phyloP scores from a whole-genome alignment of 1,140 invertebrate genomes.

The Arctopsyche grandis region DNA sequence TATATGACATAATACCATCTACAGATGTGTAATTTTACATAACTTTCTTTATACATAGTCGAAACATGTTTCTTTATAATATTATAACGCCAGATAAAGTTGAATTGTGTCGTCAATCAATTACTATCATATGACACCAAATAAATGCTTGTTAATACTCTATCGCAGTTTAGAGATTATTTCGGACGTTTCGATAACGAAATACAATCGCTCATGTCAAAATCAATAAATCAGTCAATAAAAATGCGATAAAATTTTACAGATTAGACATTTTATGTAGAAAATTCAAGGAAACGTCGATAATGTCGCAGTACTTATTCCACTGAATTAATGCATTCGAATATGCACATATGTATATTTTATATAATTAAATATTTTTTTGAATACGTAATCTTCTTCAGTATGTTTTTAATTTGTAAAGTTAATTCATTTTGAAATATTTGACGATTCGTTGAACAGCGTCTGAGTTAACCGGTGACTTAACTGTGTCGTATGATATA shows the following conservation, averaged over 20 bases:
- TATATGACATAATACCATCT: too few species aligned
- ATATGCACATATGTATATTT: neutral
- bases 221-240: constrained; percentile 23
- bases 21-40: too few species aligned
- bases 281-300: constrained; percentile 19
- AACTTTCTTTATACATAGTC: too few species aligned
- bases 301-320: neutral
- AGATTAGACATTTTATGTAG: neutral
- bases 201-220: neutral
- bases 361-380: neutral
- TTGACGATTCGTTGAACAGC: constrained; percentile 32
- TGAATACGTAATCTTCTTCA: neutral
- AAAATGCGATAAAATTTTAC: neutral
- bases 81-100: too few species aligned
- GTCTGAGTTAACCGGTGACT: constrained; percentile 1
- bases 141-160: neutral
- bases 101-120: too few species aligned
- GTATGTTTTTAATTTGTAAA: constrained; percentile 8
- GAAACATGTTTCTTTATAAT: too few species aligned
- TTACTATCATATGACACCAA: constrained; percentile 8
- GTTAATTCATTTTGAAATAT: constrained; percentile 6
- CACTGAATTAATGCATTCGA: neutral
- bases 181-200: neutral
- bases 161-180: constrained; percentile 16
- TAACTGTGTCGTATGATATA: constrained; percentile 26